phyloP scores from a whole-genome alignment of 2,113 vertebrate genomes.

The Cnemophilus loriae region DNA sequence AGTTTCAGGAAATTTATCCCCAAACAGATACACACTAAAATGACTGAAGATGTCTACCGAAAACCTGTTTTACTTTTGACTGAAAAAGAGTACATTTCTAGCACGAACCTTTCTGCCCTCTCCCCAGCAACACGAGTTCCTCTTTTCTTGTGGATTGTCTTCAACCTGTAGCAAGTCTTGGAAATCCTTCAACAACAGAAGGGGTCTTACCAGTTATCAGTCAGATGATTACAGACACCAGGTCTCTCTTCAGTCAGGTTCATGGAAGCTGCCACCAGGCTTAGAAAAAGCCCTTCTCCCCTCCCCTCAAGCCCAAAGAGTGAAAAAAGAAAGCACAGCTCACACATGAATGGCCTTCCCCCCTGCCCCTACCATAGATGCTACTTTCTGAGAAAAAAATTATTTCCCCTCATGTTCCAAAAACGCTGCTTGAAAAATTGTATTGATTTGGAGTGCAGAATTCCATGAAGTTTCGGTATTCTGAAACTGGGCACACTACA shows the following conservation, averaged over 20 bases:
- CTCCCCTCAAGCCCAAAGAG: fast-evolving
- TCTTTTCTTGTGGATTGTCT: background rate
- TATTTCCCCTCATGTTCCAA: background rate
- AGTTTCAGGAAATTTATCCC: background rate
- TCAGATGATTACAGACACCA: background rate
- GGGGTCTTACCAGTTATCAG: background rate
- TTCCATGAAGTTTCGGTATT: background rate
- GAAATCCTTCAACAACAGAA: background rate
- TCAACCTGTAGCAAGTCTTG: background rate
- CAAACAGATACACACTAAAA: background rate
- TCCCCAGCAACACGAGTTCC: background rate
- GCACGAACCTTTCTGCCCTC: background rate
- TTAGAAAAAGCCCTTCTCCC: background rate
- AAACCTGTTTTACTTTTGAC: background rate
- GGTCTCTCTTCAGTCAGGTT: background rate
- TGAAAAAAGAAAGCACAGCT: background rate
- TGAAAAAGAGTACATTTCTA: background rate
- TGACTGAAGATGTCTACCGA: background rate
- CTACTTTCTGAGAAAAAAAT: background rate
- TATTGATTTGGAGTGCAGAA: background rate
- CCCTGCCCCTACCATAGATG: fast-evolving
- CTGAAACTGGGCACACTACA: background rate
- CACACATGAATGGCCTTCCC: background rate
- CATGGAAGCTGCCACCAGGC: background rate
- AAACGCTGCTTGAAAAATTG: background rate